Conservation (phyloP, 2,797 vertebrate species). For the Siniperca scherzeri region DNA sequence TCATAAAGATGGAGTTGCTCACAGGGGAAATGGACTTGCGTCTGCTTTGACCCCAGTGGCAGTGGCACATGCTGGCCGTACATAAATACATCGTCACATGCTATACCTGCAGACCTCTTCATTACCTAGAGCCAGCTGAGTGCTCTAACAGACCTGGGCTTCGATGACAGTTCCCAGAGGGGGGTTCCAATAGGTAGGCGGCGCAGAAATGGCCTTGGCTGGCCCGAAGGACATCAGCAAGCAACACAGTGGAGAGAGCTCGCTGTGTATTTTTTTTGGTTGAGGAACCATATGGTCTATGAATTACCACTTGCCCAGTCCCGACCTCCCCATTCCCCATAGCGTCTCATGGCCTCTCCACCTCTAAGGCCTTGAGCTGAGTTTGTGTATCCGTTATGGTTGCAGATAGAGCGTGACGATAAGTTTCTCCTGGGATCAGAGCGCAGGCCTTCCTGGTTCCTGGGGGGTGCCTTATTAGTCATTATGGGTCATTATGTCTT, state of each 20-base stretch:
- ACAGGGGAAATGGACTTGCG: conserved; percentile 58
- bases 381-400: conserved; percentile 73
- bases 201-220: conserved; percentile 75
- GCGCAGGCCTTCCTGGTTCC: conserved; percentile 53
- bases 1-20: conserved; percentile 76
- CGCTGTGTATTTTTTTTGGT: conserved; percentile 60
- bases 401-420: conserved; percentile 75
- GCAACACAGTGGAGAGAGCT: conserved; percentile 46
- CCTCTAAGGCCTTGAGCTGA: conserved; percentile 67
- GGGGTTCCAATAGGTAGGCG: conserved; percentile 71
- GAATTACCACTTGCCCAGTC: conserved; percentile 75
- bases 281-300: conserved; percentile 78
- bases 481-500: conserved; percentile 71
- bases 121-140: conserved; percentile 67
- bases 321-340: conserved; percentile 58
- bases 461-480: conserved; percentile 65
- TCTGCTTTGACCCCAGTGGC: conserved; percentile 64
- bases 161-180: conserved; percentile 75
- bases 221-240: conserved; percentile 67
- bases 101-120: conserved; percentile 74
- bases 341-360: conserved; percentile 67
- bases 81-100: conserved; percentile 82
- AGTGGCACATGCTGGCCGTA: conserved; percentile 60
- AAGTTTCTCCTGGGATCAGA: conserved; percentile 51
- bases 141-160: conserved; percentile 75